Conservation (phyloP, 2,888 invertebrate genomes). For the Drosophila engyochracea region DNA sequence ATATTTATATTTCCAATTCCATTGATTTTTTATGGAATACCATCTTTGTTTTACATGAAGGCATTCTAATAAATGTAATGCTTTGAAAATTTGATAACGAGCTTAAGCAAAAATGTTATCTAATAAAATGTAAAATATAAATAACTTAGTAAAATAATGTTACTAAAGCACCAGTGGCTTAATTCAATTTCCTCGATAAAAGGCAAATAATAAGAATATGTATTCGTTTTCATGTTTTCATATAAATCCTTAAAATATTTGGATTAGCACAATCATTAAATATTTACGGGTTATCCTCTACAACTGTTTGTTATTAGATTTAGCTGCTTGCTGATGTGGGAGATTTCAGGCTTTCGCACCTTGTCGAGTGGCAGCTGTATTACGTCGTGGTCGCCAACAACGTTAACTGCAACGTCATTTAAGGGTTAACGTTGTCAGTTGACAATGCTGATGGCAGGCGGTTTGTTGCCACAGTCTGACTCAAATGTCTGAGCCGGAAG, state of each 20-base stretch:
- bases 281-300: neutral
- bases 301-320: neutral
- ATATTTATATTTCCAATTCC: neutral
- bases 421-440: slow-evolving; percentile 34
- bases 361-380: slow-evolving; percentile 34
- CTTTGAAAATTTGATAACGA: neutral
- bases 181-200: neutral
- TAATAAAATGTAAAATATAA: neutral
- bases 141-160: neutral
- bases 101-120: neutral
- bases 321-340: neutral
- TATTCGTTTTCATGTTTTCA: neutral
- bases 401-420: slow-evolving; percentile 49
- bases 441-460: slow-evolving; percentile 24
- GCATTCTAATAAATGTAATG: neutral
- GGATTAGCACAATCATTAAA: neutral
- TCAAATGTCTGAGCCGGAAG: slow-evolving; percentile 19
- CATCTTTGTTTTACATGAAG: neutral
- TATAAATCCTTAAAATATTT: neutral
- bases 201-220: neutral
- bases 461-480: slow-evolving; percentile 14
- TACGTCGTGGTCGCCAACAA: slow-evolving; percentile 42
- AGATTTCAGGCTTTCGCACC: slow-evolving; percentile 25
- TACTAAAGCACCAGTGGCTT: neutral
- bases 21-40: neutral